phyloP scores from a whole-genome alignment of 2,797 vertebrate genomes.

The Bradypodion ventrale region DNA sequence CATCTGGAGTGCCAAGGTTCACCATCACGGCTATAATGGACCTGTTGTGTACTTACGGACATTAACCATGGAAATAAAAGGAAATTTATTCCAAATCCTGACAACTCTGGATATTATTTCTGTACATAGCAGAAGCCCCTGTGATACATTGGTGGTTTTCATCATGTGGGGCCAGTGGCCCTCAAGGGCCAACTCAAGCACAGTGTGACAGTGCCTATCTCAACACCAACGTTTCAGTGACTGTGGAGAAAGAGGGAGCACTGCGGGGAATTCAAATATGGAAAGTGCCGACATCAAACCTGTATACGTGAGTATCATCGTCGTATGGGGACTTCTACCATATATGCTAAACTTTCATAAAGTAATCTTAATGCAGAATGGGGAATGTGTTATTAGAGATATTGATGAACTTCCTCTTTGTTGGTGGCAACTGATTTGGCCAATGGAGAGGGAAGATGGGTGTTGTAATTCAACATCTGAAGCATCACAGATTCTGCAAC shows the following conservation, averaged over 20 bases:
- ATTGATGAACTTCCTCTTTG: not conserved
- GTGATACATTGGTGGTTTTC: slow-evolving; percentile 85
- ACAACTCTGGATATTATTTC: slow-evolving; percentile 9
- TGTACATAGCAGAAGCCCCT: slow-evolving; percentile 73
- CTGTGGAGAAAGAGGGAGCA: slow-evolving; percentile 77
- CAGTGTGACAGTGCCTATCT: slow-evolving; percentile 87
- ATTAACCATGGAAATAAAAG: not conserved
- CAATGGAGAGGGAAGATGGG: not conserved
- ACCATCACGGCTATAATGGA: not conserved
- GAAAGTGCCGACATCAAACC: slow-evolving; percentile 84
- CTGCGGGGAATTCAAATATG: slow-evolving; percentile 87
- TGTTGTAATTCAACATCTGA: not conserved
- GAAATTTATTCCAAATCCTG: not conserved
- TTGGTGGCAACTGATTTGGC: too few species aligned
- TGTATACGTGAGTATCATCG: slow-evolving; percentile 79
- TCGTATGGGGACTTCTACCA: too few species aligned
- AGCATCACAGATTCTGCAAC: not conserved
- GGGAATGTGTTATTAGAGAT: not conserved
- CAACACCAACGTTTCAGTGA: slow-evolving; percentile 82
- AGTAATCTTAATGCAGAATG: not conserved
- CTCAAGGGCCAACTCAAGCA: slow-evolving; percentile 85
- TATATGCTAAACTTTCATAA: not conserved
- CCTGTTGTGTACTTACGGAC: not conserved
- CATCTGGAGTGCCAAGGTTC: too few species aligned
- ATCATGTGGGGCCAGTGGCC: slow-evolving; percentile 87